Percentiles rank a stretch among this genome's conserved stretches.
These are phyloP conservation scores for Pseudochirops corinnae DNA, from an alignment of 2,797 vertebrate species.

Conservation along the genomic window DNA sequence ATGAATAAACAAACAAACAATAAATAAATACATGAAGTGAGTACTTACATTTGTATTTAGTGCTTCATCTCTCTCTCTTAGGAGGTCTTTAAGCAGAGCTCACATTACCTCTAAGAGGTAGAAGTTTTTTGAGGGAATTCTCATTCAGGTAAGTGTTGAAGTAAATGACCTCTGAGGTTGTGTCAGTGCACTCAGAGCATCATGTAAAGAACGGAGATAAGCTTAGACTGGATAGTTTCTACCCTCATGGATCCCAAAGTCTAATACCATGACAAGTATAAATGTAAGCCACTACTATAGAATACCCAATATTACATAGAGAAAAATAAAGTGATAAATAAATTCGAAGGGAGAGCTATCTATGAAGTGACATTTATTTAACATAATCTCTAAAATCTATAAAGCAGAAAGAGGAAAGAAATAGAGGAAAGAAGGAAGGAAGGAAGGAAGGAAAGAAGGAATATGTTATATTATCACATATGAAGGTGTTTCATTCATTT, in stretches of 20 bases:
- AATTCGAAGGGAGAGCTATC: background rate
- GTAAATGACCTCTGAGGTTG: background rate
- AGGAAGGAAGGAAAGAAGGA: too few species aligned
- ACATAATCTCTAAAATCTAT: background rate
- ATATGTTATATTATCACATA: background rate
- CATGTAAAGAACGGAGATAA: too few species aligned
- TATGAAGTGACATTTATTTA: background rate
- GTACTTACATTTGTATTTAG: background rate
- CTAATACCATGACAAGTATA: too few species aligned
- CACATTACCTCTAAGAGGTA: background rate
- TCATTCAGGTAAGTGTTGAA: background rate
- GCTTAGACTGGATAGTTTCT: too few species aligned
- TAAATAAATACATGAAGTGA: background rate
- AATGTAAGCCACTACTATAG: background rate
- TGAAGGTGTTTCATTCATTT: background rate
- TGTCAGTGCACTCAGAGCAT: too few species aligned
- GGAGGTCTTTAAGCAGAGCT: background rate
- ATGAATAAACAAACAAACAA: background rate
- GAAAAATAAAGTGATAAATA: background rate
- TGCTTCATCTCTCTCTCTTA: background rate
- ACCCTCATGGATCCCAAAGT: too few species aligned
- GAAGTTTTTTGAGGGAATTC: background rate
- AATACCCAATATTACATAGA: background rate
- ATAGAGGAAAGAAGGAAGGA: background rate
- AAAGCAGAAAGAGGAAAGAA: background rate